A percentile compares a stretch with the other conserved stretches of the same genome.
These are phyloP conservation scores for Siniperca knerii DNA, from an alignment of 2,113 vertebrate species.

Conservation along the genomic window DNA sequence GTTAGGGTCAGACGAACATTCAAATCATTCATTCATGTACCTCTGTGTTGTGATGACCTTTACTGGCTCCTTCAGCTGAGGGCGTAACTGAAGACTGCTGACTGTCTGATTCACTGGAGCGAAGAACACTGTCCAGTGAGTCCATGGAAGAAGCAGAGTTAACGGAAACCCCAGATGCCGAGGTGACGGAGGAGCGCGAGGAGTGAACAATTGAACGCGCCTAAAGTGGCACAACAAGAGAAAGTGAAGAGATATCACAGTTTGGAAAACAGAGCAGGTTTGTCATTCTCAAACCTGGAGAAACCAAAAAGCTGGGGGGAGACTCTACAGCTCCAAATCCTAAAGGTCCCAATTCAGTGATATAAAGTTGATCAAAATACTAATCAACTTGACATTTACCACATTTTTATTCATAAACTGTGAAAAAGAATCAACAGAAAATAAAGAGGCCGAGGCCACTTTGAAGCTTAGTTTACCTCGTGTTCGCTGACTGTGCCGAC, in stretches of 20 bases:
- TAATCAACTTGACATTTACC: no score
- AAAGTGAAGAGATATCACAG: background rate
- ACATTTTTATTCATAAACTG: background rate
- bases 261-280: background rate
- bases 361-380: background rate
- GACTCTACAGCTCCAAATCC: background rate
- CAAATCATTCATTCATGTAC: slow-evolving; percentile 77
- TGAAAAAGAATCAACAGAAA: background rate
- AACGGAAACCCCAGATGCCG: slow-evolving; percentile 82
- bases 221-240: slow-evolving; percentile 26
- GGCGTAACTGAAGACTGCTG: slow-evolving; percentile 50
- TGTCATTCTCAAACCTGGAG: background rate
- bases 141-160: slow-evolving; percentile 89
- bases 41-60: slow-evolving; percentile 87
- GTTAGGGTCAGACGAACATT: background rate
- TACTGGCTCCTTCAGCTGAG: slow-evolving; percentile 54
- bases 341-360: background rate
- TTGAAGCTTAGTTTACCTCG: slow-evolving; percentile 72
- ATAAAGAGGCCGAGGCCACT: background rate
- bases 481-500: slow-evolving; percentile 97
- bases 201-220: slow-evolving; percentile 90
- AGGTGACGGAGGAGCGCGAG: slow-evolving; percentile 92
- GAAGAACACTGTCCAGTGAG: slow-evolving; percentile 92
- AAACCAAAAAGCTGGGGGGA: background rate
- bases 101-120: slow-evolving; percentile 88